Evolutionary conservation across 2,888 invertebrate genomes (phyloP), one percentile per base, ranked within the genome.

Genomic region (Chydorus sphaericus): DNA sequence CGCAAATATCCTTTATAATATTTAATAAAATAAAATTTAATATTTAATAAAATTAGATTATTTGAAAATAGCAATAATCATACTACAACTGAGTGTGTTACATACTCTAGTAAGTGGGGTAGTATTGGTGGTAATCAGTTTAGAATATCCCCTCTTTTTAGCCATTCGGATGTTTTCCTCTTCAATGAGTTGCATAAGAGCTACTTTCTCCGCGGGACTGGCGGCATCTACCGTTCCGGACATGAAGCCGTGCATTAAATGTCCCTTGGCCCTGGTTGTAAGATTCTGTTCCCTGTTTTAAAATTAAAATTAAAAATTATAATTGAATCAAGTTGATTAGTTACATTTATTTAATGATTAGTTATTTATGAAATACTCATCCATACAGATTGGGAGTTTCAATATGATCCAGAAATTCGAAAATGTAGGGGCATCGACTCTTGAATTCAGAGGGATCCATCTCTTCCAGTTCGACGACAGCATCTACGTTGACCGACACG

Each of bases 51-150:
- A 3, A n/a, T 44, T n/a, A 18, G 6, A 44, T n/a, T 16, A 4
- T 16, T 44, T 8, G 3, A 2, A 2, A 26, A n/a, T n/a, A n/a
- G n/a, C n/a, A 44, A 18, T 44, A n/a, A n/a, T n/a, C n/a, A n/a
- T n/a, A n/a, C n/a, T n/a, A n/a, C n/a, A n/a, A n/a, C n/a, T n/a
- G n/a, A n/a, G 18, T 44, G 4, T n/a, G n/a, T n/a, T 20, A 7
- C 16, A 66, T 72, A 86, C 86, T 78, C 86, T 85, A 26, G 90
- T 90, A n/a, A 90, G 72, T 0, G 88, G 85, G 65, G 82, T 89
- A 26, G 89, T 88, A 66, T 90, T 90, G 3, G 88, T 88, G 2
- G 90, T 88, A 61, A 90, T 81, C 28, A 90, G 82, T 0, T 87
- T 87, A 1, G 71, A 71, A 67, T 83, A 90, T 6, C 77, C 70